Conservation (phyloP, 1,140 invertebrate genomes). For the Cotesia typhae region DNA sequence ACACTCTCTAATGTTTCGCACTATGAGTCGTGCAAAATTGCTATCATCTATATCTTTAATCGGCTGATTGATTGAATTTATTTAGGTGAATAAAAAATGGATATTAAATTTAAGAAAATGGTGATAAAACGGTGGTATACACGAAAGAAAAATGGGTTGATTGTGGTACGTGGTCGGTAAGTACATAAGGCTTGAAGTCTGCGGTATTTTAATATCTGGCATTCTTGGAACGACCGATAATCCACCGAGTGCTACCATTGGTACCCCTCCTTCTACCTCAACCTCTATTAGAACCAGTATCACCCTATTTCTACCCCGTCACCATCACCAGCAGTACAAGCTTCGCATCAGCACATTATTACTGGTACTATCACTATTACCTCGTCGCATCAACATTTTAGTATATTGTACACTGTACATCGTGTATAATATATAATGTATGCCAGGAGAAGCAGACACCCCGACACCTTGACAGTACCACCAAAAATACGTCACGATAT, state of each 20-base stretch:
- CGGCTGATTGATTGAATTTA: too few relatives aligned
- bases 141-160: conserved; percentile 18
- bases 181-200: conserved; percentile 50
- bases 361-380: conserved; percentile 17
- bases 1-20: too few relatives aligned
- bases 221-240: conserved; percentile 63
- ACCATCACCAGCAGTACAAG: conserved; percentile 27
- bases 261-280: conserved; percentile 17
- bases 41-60: too few relatives aligned
- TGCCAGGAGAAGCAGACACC: too few relatives aligned
- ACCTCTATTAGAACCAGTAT: conserved; percentile 12
- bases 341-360: neutral
- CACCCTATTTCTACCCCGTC: neutral
- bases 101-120: conserved; percentile 22
- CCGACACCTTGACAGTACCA: too few relatives aligned
- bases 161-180: conserved; percentile 30
- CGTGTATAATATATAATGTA: too few relatives aligned
- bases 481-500: too few relatives aligned
- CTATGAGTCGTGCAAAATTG: too few relatives aligned
- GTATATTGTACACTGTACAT: too few relatives aligned
- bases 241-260: conserved; percentile 34
- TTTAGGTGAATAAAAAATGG: too few relatives aligned
- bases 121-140: conserved; percentile 11
- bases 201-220: conserved; percentile 66
- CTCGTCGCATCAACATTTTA: too few relatives aligned